These are phyloP conservation scores for Borostomias antarcticus DNA, from an alignment of 2,797 vertebrate species.

Conservation along the genomic window DNA sequence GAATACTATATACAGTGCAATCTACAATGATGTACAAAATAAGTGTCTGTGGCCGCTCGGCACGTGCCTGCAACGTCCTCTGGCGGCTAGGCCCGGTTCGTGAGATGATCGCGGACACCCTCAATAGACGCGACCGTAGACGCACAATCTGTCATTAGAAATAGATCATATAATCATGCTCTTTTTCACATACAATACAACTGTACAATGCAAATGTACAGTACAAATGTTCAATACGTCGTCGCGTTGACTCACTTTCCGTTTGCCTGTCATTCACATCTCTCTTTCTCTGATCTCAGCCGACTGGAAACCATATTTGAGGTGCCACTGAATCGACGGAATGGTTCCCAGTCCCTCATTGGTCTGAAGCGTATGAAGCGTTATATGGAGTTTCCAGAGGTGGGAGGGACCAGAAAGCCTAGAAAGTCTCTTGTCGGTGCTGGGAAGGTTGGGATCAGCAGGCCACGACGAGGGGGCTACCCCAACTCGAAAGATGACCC, in stretches of 20 bases:
- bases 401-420: constrained; percentile 77
- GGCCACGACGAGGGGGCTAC: constrained; percentile 66
- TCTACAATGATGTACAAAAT: too few relatives aligned
- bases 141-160: too few relatives aligned
- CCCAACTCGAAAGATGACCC: constrained; percentile 52
- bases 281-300: constrained; percentile 59
- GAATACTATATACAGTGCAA: too few relatives aligned
- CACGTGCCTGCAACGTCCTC: too few relatives aligned
- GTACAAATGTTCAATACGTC: too few relatives aligned
- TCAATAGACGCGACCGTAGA: too few relatives aligned
- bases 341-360: constrained; percentile 81
- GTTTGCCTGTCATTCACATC: background rate
- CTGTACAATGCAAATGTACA: background rate
- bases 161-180: background rate
- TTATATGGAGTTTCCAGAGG: constrained; percentile 82
- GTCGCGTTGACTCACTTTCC: background rate
- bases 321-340: constrained; percentile 79
- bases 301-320: constrained; percentile 91
- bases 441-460: constrained; percentile 53
- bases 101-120: too few relatives aligned
- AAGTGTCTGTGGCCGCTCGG: too few relatives aligned
- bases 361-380: constrained; percentile 85
- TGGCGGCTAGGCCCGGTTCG: too few relatives aligned
- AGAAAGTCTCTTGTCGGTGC: constrained; percentile 67
- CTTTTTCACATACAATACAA: background rate